Evolutionary conservation across 2,888 invertebrate genomes (phyloP), one percentile per base, ranked within the genome.

Genomic region (Xiphydria camelus): DNA sequence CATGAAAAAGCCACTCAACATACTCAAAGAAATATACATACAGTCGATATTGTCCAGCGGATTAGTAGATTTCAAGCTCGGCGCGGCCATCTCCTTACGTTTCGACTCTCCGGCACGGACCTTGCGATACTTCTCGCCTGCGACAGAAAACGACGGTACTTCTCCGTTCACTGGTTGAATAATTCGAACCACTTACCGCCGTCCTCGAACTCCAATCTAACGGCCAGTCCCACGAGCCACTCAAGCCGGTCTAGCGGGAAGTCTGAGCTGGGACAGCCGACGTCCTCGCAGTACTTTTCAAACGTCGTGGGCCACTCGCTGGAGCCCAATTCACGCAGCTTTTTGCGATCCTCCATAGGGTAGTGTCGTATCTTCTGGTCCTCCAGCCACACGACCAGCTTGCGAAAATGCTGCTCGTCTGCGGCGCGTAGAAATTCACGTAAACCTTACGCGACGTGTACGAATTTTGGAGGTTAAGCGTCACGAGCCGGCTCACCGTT

Each of bases 311-410:
- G 78, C 95, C 96, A 96, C 37, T 81, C 76, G 2, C 76, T 61
- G 7, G 84, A 82, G 22, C 80, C 78, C 2, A 87, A 81, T 55
- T 88, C 83, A 31, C 91, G 81, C n/a, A 97, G 74, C 0, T 78
- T 80, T 53, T 82, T 84, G 7, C 93, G 80, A 52, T 91, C 89
- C 67, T 93, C 90, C 44, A 91, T 88, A 68, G 87, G 87, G 59
- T 92, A 93, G 57, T 88, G 86, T 7, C 94, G 84, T 55, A 97
- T 93, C 77, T 92, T 93, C 73, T 94, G 93, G 68, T 94, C 91
- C 76, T 97, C 97, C 41, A 97, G 72, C 97, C 96, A 97, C 1
- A 89, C 76, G 15, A 95, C 82, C 17, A 93, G 79, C 65, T 86
- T 88, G 37, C 90, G 84, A 68, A 91, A 88, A 63, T 89, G 85